These are phyloP conservation scores for Anisognathus igniventris DNA, from an alignment of 2,797 vertebrate genomes.

Conservation along the genomic window DNA sequence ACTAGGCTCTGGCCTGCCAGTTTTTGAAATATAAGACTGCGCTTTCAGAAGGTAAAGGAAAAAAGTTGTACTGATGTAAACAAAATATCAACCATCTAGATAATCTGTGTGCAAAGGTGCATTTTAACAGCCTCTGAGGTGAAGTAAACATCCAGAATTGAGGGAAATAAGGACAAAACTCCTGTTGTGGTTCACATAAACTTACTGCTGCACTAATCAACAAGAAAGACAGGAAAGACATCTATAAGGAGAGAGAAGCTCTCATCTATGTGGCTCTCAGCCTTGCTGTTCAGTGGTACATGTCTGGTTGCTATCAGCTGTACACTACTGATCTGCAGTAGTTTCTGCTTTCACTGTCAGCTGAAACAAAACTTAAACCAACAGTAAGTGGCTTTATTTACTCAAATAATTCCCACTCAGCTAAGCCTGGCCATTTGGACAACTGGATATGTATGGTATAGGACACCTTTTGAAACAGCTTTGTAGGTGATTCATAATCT, in stretches of 20 bases:
- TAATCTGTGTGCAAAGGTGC: fast-evolving
- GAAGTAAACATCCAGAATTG: not conserved
- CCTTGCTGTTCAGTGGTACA: fast-evolving
- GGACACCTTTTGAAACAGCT: not conserved
- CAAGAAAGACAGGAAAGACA: not conserved
- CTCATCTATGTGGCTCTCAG: fast-evolving
- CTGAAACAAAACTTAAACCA: not conserved
- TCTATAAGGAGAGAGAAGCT: not conserved
- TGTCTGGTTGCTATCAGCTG: fast-evolving
- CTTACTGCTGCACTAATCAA: not conserved
- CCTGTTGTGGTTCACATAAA: not conserved
- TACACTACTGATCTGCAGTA: not conserved
- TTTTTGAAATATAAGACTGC: not conserved
- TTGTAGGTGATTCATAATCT: not conserved
- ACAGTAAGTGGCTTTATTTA: not conserved
- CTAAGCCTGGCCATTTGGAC: not conserved
- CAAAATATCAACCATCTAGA: not conserved
- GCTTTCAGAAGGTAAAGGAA: not conserved
- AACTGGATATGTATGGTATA: not conserved
- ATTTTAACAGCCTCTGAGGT: not conserved
- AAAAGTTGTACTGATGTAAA: not conserved
- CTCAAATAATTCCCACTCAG: not conserved
- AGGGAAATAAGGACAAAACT: not conserved
- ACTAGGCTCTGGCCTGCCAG: not conserved
- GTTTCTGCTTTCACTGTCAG: not conserved